phyloP scores from a whole-genome alignment of 2,888 invertebrate species.

The Copidosoma aretas region DNA sequence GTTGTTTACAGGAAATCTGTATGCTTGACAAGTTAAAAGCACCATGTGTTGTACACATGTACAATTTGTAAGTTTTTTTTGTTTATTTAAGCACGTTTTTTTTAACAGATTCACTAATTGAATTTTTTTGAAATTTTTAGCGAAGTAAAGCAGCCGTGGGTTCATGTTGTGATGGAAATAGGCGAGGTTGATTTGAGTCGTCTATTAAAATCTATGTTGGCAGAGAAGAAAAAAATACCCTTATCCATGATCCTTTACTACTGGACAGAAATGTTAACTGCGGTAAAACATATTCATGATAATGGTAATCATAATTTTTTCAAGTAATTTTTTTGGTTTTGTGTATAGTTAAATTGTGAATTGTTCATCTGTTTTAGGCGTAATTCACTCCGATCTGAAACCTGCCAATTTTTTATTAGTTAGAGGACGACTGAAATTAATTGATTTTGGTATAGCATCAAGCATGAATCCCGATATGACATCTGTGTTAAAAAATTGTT shows the following conservation, averaged over 20 bases:
- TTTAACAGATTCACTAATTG: not conserved
- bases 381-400: conserved; percentile 96
- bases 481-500: conserved; percentile 81
- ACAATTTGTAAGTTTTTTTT: conserved; percentile 78
- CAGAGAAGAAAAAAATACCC: conserved; percentile 66
- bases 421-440: conserved; percentile 85
- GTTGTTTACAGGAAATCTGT: conserved; percentile 89
- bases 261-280: conserved; percentile 92
- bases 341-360: conserved; percentile 7
- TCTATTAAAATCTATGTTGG: conserved; percentile 69
- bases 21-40: conserved; percentile 82
- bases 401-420: conserved; percentile 95
- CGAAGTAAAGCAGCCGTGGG: conserved; percentile 66
- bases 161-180: conserved; percentile 90
- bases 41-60: conserved; percentile 83
- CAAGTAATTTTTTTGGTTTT: conserved; percentile 4
- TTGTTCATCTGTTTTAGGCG: conserved; percentile 67
- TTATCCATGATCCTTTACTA: conserved; percentile 83
- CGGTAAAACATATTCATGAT: conserved; percentile 89
- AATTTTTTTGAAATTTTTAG: conserved; percentile 63
- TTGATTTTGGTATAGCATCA: conserved; percentile 97
- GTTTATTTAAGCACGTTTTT: not conserved
- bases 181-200: conserved; percentile 89
- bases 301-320: conserved; percentile 68
- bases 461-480: conserved; percentile 87